phyloP scores from a whole-genome alignment of 2,797 vertebrate species.

The Hoplostethus mediterraneus region DNA sequence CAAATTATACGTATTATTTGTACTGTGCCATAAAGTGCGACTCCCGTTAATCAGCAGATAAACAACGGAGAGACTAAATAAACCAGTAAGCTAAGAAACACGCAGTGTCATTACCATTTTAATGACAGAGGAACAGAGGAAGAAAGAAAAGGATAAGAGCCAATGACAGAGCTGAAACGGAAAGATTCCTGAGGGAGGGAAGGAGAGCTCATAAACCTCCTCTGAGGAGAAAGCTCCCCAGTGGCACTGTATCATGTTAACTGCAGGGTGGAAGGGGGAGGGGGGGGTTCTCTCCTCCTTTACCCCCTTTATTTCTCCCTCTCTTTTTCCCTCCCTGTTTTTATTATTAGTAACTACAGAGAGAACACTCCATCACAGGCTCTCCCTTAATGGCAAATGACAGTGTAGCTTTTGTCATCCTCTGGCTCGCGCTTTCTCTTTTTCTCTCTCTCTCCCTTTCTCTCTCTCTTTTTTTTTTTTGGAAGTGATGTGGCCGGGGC shows the following conservation, averaged over 20 bases:
- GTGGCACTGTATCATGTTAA: conserved; percentile 88
- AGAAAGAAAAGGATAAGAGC: conserved; percentile 37
- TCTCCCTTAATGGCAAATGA: conserved; percentile 94
- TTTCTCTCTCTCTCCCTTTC: conserved; percentile 72
- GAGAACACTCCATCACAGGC: conserved; percentile 87
- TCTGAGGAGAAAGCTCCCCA: conserved; percentile 59
- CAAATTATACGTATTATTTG: conserved; percentile 22
- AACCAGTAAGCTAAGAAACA: conserved; percentile 23
- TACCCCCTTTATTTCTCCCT: conserved; percentile 66
- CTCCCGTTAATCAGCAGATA: conserved; percentile 31
- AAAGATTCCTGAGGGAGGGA: conserved; percentile 69
- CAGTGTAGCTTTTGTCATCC: conserved; percentile 97
- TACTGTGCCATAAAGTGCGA: not conserved
- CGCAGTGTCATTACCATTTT: conserved; percentile 49
- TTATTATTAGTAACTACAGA: conserved; percentile 81
- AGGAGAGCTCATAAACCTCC: conserved; percentile 68
- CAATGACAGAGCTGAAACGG: conserved; percentile 56
- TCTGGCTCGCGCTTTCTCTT: conserved; percentile 88
- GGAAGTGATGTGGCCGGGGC: conserved; percentile 81
- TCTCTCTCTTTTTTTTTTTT: conserved; percentile 67
- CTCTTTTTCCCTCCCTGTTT: conserved; percentile 63
- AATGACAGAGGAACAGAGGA: conserved; percentile 25
- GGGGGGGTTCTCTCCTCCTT: conserved; percentile 61
- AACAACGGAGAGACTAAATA: conserved; percentile 4
- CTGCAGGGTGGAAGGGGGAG: conserved; percentile 61